These are phyloP conservation scores for Pituophis catenifer DNA, from an alignment of 2,113 vertebrate genomes.

Conservation along the genomic window DNA sequence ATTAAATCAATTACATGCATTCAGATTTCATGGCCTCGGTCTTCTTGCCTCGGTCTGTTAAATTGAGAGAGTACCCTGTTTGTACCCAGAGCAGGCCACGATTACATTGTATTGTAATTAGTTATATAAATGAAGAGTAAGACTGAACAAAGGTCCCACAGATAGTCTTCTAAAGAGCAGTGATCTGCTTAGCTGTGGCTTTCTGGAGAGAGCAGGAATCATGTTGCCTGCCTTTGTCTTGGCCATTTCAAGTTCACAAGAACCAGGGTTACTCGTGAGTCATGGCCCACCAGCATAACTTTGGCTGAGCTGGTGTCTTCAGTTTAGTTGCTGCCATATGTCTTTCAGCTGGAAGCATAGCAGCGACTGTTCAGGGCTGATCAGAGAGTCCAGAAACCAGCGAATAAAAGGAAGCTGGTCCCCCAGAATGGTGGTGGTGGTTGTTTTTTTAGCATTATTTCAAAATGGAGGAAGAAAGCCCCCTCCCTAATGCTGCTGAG, in stretches of 20 bases:
- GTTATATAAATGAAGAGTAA: not conserved
- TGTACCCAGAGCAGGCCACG: not conserved
- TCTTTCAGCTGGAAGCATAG: not conserved
- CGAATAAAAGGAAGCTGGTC: not conserved
- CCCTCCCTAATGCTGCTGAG: not conserved
- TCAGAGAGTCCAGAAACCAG: not conserved
- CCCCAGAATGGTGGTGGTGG: not conserved
- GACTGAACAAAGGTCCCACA: not conserved
- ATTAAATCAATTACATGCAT: not conserved
- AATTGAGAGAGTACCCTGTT: not conserved
- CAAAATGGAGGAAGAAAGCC: not conserved
- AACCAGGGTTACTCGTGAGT: not conserved
- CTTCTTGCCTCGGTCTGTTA: not conserved
- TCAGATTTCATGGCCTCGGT: not conserved
- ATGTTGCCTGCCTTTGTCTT: not conserved
- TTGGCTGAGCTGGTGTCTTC: not conserved
- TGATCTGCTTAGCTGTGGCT: not conserved
- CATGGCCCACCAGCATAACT: not conserved
- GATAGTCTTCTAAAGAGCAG: not conserved
- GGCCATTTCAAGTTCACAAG: not conserved
- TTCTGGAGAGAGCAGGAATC: not conserved
- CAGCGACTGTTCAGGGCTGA: not conserved
- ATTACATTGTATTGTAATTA: not conserved
- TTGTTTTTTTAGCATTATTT: not conserved
- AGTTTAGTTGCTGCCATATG: not conserved